Percentiles rank a stretch among this genome's conserved stretches.
These are phyloP conservation scores for Allacma fusca DNA, from an alignment of 2,888 invertebrate species.

Conservation along the genomic window DNA sequence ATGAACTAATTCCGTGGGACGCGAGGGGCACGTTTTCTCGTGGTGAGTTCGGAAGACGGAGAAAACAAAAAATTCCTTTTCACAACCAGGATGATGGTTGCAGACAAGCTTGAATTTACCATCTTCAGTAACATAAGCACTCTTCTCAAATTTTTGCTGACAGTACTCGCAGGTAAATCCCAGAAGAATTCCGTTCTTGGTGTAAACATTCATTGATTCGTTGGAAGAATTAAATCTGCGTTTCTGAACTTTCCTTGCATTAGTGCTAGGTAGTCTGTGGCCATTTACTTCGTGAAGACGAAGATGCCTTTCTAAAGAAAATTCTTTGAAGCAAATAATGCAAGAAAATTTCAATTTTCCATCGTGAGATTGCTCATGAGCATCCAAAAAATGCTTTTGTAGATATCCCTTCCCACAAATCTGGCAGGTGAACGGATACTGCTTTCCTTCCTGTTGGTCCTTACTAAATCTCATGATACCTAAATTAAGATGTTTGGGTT, in stretches of 20 bases:
- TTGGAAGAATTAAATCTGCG: neutral
- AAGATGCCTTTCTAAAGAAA: neutral
- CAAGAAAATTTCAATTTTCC: neutral
- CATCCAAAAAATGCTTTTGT: slow-evolving; percentile 12
- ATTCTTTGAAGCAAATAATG: neutral
- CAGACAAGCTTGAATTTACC: neutral
- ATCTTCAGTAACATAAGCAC: neutral
- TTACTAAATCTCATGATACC: neutral
- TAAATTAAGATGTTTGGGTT: neutral
- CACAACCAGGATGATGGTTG: slow-evolving; percentile 14
- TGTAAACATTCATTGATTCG: neutral
- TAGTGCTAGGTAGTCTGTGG: neutral
- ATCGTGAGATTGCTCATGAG: neutral
- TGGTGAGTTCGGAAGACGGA: slow-evolving; percentile 19
- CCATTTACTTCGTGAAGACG: slow-evolving; percentile 18
- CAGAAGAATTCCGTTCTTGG: neutral
- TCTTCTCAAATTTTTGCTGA: neutral
- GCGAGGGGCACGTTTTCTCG: neutral
- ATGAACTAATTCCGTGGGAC: neutral
- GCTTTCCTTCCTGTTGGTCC: neutral
- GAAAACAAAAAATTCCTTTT: slow-evolving; percentile 21
- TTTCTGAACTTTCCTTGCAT: neutral
- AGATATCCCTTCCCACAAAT: neutral
- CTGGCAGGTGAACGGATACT: neutral
- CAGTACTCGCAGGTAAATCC: neutral